A percentile compares a stretch with the other conserved stretches of the same genome.
Conservation (phyloP, 1,140 invertebrate genomes). For the Drosophila saltans region DNA sequence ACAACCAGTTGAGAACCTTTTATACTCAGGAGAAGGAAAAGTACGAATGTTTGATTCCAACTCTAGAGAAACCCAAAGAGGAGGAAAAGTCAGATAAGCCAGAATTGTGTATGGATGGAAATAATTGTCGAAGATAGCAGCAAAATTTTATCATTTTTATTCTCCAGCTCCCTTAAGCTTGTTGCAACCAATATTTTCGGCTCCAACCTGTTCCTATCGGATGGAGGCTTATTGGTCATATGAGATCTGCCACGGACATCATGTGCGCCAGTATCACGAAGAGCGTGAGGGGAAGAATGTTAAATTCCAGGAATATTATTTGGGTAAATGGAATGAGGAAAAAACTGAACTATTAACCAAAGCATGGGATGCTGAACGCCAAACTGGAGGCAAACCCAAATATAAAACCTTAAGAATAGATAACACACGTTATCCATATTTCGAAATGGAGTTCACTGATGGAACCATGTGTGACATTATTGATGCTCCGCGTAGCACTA, state of each 20-base stretch:
- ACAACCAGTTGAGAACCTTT: conserved; percentile 85
- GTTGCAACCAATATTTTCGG: conserved; percentile 89
- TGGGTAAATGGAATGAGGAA: conserved; percentile 89
- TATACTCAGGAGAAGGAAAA: conserved; percentile 88
- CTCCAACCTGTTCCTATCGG: conserved; percentile 91
- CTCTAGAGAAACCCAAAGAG: conserved; percentile 85
- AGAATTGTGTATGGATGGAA: conserved; percentile 84
- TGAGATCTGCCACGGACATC: conserved; percentile 96
- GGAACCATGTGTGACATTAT: conserved; percentile 97
- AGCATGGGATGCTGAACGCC: conserved; percentile 82
- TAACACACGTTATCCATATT: conserved; percentile 92
- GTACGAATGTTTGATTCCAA: conserved; percentile 91
- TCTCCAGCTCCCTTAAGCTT: conserved; percentile 88
- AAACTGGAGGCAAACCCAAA: conserved; percentile 83
- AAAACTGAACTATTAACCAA: conserved; percentile 85
- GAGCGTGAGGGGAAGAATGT: conserved; percentile 94
- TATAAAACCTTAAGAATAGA: conserved; percentile 91
- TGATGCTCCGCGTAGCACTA: conserved; percentile 90
- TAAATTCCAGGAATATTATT: conserved; percentile 91
- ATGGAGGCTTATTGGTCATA: conserved; percentile 99
- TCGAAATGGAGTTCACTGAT: conserved; percentile 91
- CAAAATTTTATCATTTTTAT: too few relatives aligned
- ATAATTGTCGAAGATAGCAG: too few relatives aligned
- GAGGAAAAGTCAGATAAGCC: conserved; percentile 86
- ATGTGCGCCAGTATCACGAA: conserved; percentile 97